Evolutionary conservation across 2,888 invertebrate species (phyloP).

Genomic region (Caenorhabditis auriculariae): DNA sequence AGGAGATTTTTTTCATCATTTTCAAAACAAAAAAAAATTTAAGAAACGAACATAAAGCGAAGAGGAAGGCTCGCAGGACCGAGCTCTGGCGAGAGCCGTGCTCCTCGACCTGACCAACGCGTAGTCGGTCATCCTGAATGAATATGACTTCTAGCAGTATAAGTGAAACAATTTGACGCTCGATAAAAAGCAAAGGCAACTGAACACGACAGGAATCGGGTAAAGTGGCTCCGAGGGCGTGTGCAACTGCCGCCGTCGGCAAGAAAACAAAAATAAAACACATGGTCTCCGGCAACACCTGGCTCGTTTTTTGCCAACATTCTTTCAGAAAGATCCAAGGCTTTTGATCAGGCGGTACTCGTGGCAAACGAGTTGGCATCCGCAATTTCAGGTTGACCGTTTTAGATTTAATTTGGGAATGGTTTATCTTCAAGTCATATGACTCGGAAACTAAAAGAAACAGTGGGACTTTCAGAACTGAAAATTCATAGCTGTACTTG

Average conservation of each 20-base stretch:
- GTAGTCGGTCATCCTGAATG: constrained; percentile 52
- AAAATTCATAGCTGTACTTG: too few relatives aligned
- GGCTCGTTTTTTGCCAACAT: too few relatives aligned
- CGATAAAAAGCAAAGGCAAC: neutral
- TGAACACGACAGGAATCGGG: too few relatives aligned
- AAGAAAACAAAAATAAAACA: neutral
- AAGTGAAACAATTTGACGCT: constrained; percentile 4
- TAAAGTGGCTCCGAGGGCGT: neutral
- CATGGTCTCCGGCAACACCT: too few relatives aligned
- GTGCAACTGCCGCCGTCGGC: neutral
- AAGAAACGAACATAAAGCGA: constrained; percentile 25
- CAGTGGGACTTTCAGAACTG: too few relatives aligned
- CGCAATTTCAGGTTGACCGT: too few relatives aligned
- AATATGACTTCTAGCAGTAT: constrained; percentile 1
- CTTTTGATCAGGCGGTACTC: too few relatives aligned
- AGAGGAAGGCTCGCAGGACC: constrained; percentile 30
- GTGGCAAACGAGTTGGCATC: too few relatives aligned
- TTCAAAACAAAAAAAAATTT: neutral
- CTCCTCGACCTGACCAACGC: constrained; percentile 52
- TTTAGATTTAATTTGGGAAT: too few relatives aligned
- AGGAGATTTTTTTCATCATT: neutral
- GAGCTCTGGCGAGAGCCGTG: constrained; percentile 44
- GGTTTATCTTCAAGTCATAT: too few relatives aligned
- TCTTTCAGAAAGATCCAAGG: too few relatives aligned
- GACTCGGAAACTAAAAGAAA: too few relatives aligned